Conservation (phyloP, 1,140 invertebrate species). For the Macrobrachium nipponense region DNA sequence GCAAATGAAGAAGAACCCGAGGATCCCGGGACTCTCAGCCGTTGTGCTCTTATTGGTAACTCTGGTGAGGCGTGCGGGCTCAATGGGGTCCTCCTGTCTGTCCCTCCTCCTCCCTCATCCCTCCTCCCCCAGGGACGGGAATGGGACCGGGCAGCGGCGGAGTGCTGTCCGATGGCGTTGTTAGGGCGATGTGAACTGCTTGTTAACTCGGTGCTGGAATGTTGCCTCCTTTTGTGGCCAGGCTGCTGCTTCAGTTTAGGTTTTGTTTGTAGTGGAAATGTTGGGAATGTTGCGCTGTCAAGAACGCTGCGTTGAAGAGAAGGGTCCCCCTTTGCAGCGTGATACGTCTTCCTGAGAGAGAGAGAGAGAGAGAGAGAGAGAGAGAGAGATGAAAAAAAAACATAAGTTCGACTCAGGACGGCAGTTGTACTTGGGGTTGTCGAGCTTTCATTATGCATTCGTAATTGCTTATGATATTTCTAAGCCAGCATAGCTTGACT, state of each 20-base stretch:
- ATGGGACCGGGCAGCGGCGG: not conserved
- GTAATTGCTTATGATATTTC: too few relatives aligned
- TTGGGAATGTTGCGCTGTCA: slow-evolving; percentile 12
- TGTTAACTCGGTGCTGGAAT: slow-evolving; percentile 36
- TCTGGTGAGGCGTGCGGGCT: too few relatives aligned
- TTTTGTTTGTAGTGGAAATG: slow-evolving; percentile 11
- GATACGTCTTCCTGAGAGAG: not conserved
- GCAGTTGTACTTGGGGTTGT: not conserved
- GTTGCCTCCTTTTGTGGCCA: slow-evolving; percentile 35
- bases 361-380: slow-evolving; percentile 8
- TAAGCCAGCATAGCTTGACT: too few relatives aligned
- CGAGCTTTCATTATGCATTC: too few relatives aligned
- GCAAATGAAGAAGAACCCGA: too few relatives aligned
- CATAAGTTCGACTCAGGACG: not conserved
- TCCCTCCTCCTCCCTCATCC: too few relatives aligned
- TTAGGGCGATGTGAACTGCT: slow-evolving; percentile 47
- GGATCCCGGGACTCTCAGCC: too few relatives aligned
- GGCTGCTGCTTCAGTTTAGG: slow-evolving; percentile 21
- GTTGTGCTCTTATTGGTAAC: too few relatives aligned
- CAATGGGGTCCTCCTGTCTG: too few relatives aligned
- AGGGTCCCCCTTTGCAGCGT: not conserved
- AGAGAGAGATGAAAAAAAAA: too few relatives aligned
- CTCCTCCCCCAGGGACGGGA: too few relatives aligned
- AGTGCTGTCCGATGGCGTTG: slow-evolving; percentile 34
- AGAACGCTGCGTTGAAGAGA: too few relatives aligned